A percentile compares a stretch with the other conserved stretches of the same genome.
phyloP scores from a whole-genome alignment of 2,888 invertebrate genomes.

The Cylloceria caligata region DNA sequence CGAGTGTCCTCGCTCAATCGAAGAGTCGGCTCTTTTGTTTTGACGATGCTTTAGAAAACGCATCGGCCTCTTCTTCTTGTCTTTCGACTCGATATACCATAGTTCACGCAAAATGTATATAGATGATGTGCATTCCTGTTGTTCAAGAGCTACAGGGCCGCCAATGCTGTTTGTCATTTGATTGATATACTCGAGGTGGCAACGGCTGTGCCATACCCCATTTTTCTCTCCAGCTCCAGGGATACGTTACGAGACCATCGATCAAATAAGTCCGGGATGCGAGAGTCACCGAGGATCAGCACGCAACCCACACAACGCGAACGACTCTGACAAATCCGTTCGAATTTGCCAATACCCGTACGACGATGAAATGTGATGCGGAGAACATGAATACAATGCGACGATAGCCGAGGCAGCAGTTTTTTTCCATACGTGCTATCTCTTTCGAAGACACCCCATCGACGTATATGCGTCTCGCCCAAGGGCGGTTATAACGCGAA shows the following conservation, averaged over 20 bases:
- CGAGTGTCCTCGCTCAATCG: too few relatives aligned
- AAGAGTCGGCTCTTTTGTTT: too few relatives aligned
- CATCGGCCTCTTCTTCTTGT: background rate
- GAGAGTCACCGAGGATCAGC: slow-evolving; percentile 35
- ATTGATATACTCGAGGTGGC: slow-evolving; percentile 24
- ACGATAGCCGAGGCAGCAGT: background rate
- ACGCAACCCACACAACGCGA: background rate
- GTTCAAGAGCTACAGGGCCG: background rate
- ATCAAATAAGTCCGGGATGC: slow-evolving; percentile 38
- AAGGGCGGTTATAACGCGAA: too few relatives aligned
- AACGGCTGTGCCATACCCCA: background rate
- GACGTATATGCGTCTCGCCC: background rate
- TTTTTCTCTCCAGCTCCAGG: slow-evolving; percentile 26
- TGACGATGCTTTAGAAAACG: too few relatives aligned
- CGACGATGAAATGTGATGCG: slow-evolving; percentile 29
- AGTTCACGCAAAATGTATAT: background rate
- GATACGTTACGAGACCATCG: slow-evolving; percentile 43
- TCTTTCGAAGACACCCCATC: background rate
- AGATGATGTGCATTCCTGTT: background rate
- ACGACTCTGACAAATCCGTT: slow-evolving; percentile 49
- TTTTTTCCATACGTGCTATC: background rate
- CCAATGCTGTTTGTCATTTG: slow-evolving; percentile 40
- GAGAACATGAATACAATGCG: slow-evolving; percentile 17
- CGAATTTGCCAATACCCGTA: slow-evolving; percentile 46
- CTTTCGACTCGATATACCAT: background rate